A percentile compares a stretch with the other conserved stretches of the same genome.
Evolutionary conservation across 2,888 invertebrate genomes (phyloP).

Genomic region (Esperia sulphurella): DNA sequence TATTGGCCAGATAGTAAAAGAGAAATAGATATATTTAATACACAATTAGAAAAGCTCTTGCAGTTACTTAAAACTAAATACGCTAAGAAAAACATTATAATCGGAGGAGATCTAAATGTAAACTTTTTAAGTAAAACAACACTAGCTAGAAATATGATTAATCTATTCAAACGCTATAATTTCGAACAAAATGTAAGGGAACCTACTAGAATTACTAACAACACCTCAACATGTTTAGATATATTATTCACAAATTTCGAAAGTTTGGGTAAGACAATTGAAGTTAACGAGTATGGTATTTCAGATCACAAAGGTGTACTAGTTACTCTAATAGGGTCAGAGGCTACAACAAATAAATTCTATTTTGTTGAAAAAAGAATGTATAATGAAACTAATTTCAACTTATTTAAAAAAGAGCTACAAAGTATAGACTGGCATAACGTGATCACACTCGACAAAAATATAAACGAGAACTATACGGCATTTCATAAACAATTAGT

Average conservation of each 20-base stretch:
- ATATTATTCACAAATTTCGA: slow-evolving; percentile 16
- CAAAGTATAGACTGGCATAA: background rate
- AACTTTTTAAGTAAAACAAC: background rate
- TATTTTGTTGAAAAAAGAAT: background rate
- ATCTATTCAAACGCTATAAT: slow-evolving; percentile 11
- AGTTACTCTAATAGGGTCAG: background rate
- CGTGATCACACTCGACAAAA: background rate
- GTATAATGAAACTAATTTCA: background rate
- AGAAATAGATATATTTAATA: slow-evolving; percentile 13
- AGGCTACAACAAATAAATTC: background rate
- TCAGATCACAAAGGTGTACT: background rate
- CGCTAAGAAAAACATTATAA: slow-evolving; percentile 11
- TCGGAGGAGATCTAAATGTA: slow-evolving; percentile 14
- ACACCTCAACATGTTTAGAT: slow-evolving; percentile 11
- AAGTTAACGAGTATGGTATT: background rate
- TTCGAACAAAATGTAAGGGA: slow-evolving; percentile 12
- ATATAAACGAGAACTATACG: background rate
- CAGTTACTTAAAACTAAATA: slow-evolving; percentile 10
- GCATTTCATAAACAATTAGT: background rate
- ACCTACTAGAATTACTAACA: slow-evolving; percentile 12
- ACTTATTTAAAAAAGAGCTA: background rate
- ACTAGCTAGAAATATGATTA: background rate
- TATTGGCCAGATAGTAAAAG: slow-evolving; percentile 16
- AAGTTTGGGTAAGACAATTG: background rate
- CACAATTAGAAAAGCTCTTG: slow-evolving; percentile 7